Conservation (phyloP, 2,797 vertebrate genomes). For the Parauchenoglanis punctatus region DNA sequence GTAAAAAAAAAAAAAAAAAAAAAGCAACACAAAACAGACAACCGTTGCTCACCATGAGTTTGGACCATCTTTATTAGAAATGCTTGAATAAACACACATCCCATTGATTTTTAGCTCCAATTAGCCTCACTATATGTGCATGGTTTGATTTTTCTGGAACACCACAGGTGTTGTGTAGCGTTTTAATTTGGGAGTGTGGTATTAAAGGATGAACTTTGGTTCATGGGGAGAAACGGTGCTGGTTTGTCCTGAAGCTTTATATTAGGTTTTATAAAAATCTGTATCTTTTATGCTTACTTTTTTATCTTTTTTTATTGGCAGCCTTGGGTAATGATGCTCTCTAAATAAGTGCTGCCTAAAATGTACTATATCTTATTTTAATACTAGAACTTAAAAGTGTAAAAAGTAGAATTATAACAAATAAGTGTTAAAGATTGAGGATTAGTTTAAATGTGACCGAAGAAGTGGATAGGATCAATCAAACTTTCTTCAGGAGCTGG, state of each 20-base stretch:
- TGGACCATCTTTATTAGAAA: background rate
- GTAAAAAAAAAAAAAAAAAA: background rate
- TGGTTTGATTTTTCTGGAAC: background rate
- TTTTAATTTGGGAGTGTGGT: slow-evolving; percentile 5
- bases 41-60: background rate
- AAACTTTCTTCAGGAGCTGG: background rate
- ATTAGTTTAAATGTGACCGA: background rate
- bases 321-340: background rate
- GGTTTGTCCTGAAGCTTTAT: background rate
- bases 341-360: background rate
- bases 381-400: background rate
- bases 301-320: background rate
- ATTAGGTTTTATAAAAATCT: background rate
- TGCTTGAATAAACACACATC: slow-evolving; percentile 10
- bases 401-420: background rate
- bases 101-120: slow-evolving; percentile 10
- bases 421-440: no score
- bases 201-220: background rate
- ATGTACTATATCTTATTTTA: background rate
- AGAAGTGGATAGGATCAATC: background rate
- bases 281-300: background rate
- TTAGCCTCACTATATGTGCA: background rate
- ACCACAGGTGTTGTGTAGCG: background rate
- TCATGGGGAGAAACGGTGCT: background rate
- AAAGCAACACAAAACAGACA: background rate